A percentile compares a stretch with the other conserved stretches of the same genome.
These are phyloP conservation scores for Oryzias curvinotus DNA, from an alignment of 2,113 vertebrate species.

Conservation along the genomic window DNA sequence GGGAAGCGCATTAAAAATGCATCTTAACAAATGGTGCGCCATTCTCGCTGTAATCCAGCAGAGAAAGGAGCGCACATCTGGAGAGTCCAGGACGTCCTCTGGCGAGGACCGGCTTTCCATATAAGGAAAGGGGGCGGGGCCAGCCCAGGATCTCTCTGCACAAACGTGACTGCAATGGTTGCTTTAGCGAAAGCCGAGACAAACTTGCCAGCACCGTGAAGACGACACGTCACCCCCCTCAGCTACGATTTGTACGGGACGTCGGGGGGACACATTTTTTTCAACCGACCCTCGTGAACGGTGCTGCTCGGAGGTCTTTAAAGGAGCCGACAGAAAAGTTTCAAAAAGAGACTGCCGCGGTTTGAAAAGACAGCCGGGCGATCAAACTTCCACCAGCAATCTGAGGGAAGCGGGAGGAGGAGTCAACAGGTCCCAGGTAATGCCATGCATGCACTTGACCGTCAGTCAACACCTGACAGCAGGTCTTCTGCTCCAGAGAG, in stretches of 20 bases:
- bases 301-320: slow-evolving; percentile 11
- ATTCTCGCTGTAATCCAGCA: not conserved
- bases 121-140: slow-evolving; percentile 68
- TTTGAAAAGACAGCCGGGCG: slow-evolving; percentile 48
- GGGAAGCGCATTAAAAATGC: slow-evolving; percentile 1
- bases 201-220: slow-evolving; percentile 61
- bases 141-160: slow-evolving; percentile 61
- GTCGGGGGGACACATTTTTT: not conserved
- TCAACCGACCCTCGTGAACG: slow-evolving; percentile 1
- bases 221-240: slow-evolving; percentile 33
- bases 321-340: slow-evolving; percentile 47
- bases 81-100: slow-evolving; percentile 53
- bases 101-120: slow-evolving; percentile 43
- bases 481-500: not conserved
- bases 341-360: slow-evolving; percentile 34
- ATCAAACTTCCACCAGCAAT: slow-evolving; percentile 58
- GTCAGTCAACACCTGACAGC: slow-evolving; percentile 64
- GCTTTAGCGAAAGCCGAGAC: slow-evolving; percentile 52
- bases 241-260: slow-evolving; percentile 7
- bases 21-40: not conserved
- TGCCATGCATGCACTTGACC: slow-evolving; percentile 54
- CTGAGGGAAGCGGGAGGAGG: slow-evolving; percentile 71
- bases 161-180: slow-evolving; percentile 77
- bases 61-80: slow-evolving; percentile 54
- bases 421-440: slow-evolving; percentile 84